A percentile compares a stretch with the other conserved stretches of the same genome.
These are phyloP conservation scores for Cheilinus undulatus DNA, from an alignment of 2,113 vertebrate genomes.

Conservation along the genomic window DNA sequence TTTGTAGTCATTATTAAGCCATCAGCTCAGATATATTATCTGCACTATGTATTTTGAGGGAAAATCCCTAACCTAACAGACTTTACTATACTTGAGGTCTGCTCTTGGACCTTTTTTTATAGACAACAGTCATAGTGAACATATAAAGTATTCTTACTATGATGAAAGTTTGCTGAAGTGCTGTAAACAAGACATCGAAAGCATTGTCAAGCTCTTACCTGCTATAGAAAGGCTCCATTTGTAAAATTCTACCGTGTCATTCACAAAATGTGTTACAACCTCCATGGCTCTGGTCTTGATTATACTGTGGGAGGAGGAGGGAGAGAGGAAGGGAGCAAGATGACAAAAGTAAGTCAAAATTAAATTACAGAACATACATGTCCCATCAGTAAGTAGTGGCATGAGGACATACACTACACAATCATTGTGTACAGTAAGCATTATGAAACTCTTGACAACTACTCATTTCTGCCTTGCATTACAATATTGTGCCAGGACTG, in stretches of 20 bases:
- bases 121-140: too few relatives aligned
- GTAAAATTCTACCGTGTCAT: constrained; percentile 94
- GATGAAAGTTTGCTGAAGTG: too few relatives aligned
- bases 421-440: neutral
- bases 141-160: too few relatives aligned
- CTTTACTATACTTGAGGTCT: too few relatives aligned
- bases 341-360: constrained; percentile 26
- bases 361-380: constrained; percentile 20
- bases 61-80: too few relatives aligned
- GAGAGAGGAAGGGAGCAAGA: constrained; percentile 1
- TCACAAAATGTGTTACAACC: constrained; percentile 84
- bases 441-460: neutral
- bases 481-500: neutral
- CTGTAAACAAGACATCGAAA: too few relatives aligned
- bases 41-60: neutral
- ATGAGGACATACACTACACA: neutral
- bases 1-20: neutral
- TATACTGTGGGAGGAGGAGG: constrained; percentile 64
- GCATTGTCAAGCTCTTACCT: constrained; percentile 83
- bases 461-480: neutral
- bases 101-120: too few relatives aligned
- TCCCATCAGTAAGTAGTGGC: constrained; percentile 25
- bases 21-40: neutral
- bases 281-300: constrained; percentile 82
- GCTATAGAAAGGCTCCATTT: constrained; percentile 96